Evolutionary conservation across 2,113 vertebrate genomes (phyloP).

Genomic region (Opisthocomus hoazin): DNA sequence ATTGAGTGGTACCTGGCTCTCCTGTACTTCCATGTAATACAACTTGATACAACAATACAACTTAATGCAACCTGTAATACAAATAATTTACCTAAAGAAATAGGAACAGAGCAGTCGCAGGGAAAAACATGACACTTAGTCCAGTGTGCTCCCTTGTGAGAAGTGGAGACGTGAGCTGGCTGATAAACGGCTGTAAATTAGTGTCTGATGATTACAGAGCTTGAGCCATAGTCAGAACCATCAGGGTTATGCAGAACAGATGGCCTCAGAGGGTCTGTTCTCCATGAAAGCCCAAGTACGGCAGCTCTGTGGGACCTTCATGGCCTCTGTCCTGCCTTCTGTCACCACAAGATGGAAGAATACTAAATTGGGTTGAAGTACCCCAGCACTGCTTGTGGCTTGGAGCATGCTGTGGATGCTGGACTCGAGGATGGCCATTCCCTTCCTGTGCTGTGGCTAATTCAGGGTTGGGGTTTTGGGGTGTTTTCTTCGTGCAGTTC

Average conservation of each 20-base stretch:
- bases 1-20: neutral
- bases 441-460: neutral
- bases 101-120: neutral
- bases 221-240: neutral
- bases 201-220: neutral
- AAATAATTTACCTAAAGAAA: neutral
- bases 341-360: neutral
- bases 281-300: neutral
- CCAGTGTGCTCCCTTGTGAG: neutral
- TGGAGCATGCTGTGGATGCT: neutral
- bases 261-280: neutral
- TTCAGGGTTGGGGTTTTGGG: neutral
- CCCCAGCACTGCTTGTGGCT: neutral
- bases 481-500: constrained; percentile 75
- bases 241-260: neutral
- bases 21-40: neutral
- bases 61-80: neutral
- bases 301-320: neutral
- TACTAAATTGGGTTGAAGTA: neutral
- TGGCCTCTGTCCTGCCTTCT: neutral
- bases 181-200: neutral
- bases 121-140: neutral
- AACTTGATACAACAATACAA: neutral
- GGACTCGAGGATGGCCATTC: neutral
- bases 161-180: neutral